Conservation (phyloP, 2,888 invertebrate genomes). For the Epistrophella euchroma region DNA sequence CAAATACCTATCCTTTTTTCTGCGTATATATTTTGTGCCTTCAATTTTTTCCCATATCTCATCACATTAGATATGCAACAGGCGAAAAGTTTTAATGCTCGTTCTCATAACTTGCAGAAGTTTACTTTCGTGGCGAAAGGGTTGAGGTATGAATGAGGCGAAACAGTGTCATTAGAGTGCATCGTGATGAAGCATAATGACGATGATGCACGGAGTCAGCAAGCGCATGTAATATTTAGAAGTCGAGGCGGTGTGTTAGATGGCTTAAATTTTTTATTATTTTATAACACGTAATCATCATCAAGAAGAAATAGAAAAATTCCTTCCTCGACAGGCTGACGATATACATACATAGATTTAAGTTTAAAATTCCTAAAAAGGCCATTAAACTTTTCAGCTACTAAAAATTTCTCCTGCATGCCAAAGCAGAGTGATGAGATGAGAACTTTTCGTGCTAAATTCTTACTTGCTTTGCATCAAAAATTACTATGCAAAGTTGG, state of each 20-base stretch:
- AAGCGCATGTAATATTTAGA: conserved; percentile 10
- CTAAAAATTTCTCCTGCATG: not conserved
- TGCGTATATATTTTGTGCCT: conserved; percentile 25
- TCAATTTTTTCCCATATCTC: conserved; percentile 24
- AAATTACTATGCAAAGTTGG: not conserved
- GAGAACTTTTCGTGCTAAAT: not conserved
- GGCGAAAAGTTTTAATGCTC: conserved; percentile 70
- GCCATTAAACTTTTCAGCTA: conserved; percentile 32
- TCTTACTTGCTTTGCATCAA: not conserved
- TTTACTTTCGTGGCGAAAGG: conserved; percentile 39
- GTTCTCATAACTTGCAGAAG: conserved; percentile 59
- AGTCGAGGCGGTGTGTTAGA: conserved; percentile 10
- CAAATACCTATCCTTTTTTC: conserved; percentile 15
- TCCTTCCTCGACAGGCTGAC: not conserved
- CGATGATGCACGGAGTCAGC: not conserved
- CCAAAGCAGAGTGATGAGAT: not conserved
- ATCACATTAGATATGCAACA: conserved; percentile 73
- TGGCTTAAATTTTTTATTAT: conserved; percentile 53
- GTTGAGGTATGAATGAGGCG: not conserved
- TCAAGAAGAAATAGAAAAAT: conserved; percentile 44
- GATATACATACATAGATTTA: not conserved
- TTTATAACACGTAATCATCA: conserved; percentile 65
- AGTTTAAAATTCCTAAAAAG: conserved; percentile 29
- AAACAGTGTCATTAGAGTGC: conserved; percentile 36
- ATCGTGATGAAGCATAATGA: conserved; percentile 29